phyloP scores from a whole-genome alignment of 2,113 vertebrate species.

The Carollia perspicillata region DNA sequence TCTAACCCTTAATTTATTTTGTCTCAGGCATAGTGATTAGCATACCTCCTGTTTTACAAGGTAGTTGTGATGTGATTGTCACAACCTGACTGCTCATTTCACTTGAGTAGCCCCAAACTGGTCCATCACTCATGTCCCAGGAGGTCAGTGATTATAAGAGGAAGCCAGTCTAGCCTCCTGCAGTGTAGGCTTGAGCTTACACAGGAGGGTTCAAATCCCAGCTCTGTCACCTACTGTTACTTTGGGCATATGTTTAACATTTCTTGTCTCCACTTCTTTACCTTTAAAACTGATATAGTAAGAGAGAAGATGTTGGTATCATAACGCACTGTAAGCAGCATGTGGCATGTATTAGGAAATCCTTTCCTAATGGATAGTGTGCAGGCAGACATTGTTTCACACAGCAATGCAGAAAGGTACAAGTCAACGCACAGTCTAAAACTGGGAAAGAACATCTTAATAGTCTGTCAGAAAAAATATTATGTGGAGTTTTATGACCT shows the following conservation, averaged over 20 bases:
- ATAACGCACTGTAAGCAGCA: neutral
- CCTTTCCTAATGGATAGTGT: neutral
- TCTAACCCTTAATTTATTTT: neutral
- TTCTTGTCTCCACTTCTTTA: neutral
- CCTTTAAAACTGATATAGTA: neutral
- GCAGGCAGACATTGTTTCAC: accelerated
- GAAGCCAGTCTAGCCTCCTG: neutral
- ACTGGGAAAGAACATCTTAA: neutral
- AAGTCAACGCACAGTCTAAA: neutral
- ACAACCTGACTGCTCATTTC: neutral
- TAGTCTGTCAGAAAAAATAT: neutral
- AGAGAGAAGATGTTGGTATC: neutral
- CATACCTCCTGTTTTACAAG: neutral
- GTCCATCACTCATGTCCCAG: too few relatives aligned
- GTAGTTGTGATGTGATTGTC: neutral
- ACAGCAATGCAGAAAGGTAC: neutral
- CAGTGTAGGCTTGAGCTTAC: neutral
- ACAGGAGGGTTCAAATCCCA: too few relatives aligned
- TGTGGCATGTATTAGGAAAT: too few relatives aligned
- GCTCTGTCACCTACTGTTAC: neutral
- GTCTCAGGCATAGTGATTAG: too few relatives aligned
- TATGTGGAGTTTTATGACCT: neutral
- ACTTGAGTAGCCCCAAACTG: neutral
- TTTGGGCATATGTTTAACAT: neutral
- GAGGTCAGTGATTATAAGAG: neutral